Percentiles rank a stretch among this genome's conserved stretches.
phyloP scores from a whole-genome alignment of 1,140 invertebrate species.

The Bombus fervidus region DNA sequence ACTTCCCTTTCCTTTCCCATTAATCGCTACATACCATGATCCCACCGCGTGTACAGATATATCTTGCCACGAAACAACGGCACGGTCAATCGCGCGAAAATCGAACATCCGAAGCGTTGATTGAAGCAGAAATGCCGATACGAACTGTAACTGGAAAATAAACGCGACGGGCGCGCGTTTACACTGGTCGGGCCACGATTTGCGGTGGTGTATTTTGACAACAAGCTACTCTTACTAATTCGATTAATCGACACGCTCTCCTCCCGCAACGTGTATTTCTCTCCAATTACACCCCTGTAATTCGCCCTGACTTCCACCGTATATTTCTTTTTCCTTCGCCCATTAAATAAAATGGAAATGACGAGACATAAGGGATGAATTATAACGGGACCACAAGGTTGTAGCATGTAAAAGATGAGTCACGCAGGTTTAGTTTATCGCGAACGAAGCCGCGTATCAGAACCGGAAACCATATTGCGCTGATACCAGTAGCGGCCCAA shows the following conservation, averaged over 20 bases:
- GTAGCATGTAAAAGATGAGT: not conserved
- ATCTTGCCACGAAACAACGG: not conserved
- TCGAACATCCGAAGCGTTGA: conserved; percentile 40
- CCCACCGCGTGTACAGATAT: not conserved
- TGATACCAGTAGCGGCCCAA: not conserved
- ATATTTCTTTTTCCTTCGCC: not conserved
- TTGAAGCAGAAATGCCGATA: conserved; percentile 48
- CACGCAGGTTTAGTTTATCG: conserved; percentile 38
- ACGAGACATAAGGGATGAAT: not conserved
- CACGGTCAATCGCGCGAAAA: conserved; percentile 34
- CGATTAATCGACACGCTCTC: conserved; percentile 22
- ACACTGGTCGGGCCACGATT: conserved; percentile 33
- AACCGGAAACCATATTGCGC: conserved; percentile 49
- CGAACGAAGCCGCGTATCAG: conserved; percentile 42
- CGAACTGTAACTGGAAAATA: conserved; percentile 50
- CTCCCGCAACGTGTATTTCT: not conserved
- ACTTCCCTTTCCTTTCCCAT: no score
- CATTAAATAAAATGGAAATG: not conserved
- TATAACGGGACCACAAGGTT: not conserved
- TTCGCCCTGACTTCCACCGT: no score
- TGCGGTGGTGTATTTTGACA: conserved; percentile 50
- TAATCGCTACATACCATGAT: not conserved
- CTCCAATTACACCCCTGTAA: conserved; percentile 3
- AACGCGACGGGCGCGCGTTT: conserved; percentile 29
- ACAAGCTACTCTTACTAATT: conserved; percentile 40